Evolutionary conservation across 2,113 vertebrate genomes (phyloP).

Genomic region (Melanerpes aurifrons): DNA sequence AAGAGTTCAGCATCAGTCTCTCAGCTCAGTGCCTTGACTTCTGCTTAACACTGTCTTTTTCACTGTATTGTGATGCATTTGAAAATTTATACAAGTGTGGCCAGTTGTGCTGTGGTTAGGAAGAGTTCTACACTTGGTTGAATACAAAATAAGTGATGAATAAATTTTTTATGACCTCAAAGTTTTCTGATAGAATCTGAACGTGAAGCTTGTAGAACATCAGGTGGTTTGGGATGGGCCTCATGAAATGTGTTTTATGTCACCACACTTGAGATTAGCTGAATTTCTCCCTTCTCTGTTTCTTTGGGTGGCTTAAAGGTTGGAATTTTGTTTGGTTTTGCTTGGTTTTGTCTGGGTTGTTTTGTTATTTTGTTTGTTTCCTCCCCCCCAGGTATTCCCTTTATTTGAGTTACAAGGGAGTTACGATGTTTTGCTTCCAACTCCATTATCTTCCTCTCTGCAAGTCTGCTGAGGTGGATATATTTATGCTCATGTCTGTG

Average conservation of each 20-base stretch:
- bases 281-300: not conserved
- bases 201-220: not conserved
- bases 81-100: not conserved
- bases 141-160: not conserved
- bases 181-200: not conserved
- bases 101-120: not conserved
- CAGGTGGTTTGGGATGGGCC: not conserved
- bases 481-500: not conserved
- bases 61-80: not conserved
- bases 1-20: not conserved
- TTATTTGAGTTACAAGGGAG: not conserved
- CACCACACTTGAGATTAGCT: not conserved
- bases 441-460: not conserved
- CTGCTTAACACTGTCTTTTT: not conserved
- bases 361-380: not conserved
- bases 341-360: not conserved
- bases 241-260: not conserved
- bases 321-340: not conserved
- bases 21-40: not conserved
- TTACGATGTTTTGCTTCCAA: not conserved
- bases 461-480: not conserved
- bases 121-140: not conserved
- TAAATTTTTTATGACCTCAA: not conserved
- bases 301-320: not conserved
- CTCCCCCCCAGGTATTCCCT: not conserved